Conservation (phyloP, 2,797 vertebrate species). For the Eremophila alpestris region DNA sequence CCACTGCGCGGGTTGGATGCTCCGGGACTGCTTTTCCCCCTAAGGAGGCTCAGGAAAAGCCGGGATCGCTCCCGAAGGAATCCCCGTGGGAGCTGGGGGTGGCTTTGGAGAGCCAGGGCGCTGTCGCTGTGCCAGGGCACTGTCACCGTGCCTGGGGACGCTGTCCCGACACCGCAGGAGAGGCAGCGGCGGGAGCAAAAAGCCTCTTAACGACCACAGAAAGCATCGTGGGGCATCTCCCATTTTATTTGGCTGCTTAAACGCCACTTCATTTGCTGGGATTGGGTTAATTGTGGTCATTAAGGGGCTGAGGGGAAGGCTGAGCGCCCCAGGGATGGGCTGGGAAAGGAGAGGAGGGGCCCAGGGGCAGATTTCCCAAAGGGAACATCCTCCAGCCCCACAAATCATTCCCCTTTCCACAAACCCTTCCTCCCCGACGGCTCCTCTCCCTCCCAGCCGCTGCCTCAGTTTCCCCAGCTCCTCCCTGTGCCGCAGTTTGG, state of each 20-base stretch:
- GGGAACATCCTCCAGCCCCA: background rate
- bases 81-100: rapidly evolving
- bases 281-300: background rate
- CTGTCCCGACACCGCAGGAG: background rate
- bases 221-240: background rate
- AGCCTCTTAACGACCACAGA: background rate
- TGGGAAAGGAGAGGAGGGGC: background rate
- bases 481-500: rapidly evolving
- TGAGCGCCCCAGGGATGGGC: background rate
- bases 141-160: background rate
- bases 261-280: background rate
- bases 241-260: background rate
- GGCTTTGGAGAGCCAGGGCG: background rate
- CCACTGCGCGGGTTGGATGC: rapidly evolving
- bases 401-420: background rate
- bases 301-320: background rate
- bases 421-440: rapidly evolving
- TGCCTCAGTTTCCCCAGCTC: background rate
- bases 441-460: rapidly evolving
- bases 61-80: background rate
- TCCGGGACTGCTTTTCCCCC: rapidly evolving
- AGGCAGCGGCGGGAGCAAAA: background rate
- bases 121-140: background rate
- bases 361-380: background rate
- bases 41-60: rapidly evolving